Evolutionary conservation across 2,888 invertebrate genomes (phyloP).

Genomic region (Andrena minutula): DNA sequence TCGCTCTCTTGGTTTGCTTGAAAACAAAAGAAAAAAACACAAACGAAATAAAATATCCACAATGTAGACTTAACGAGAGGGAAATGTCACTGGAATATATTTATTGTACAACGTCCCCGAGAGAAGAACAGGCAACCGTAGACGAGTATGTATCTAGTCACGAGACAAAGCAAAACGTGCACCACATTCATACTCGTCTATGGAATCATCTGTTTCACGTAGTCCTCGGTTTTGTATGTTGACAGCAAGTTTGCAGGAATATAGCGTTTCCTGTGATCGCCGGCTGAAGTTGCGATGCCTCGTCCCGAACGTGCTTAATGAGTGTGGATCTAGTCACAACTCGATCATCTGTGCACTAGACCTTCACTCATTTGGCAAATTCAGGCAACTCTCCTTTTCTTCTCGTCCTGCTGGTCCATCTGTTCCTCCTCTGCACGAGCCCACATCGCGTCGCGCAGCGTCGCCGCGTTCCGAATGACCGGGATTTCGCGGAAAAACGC

Average conservation of each 20-base stretch:
- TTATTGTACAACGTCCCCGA: slow-evolving; percentile 4
- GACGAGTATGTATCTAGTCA: slow-evolving; percentile 97
- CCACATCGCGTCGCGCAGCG: background rate
- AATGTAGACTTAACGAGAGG: background rate
- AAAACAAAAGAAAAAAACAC: slow-evolving; percentile 39
- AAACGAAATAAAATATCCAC: background rate
- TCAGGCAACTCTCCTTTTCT: slow-evolving; percentile 54
- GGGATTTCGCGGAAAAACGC: background rate
- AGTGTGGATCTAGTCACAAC: slow-evolving; percentile 96
- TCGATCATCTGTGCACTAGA: slow-evolving; percentile 88
- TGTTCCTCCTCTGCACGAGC: background rate
- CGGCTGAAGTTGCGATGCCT: slow-evolving; percentile 41
- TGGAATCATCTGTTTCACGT: slow-evolving; percentile 85
- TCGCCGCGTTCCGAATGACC: background rate
- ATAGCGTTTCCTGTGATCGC: background rate
- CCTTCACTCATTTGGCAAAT: slow-evolving; percentile 89
- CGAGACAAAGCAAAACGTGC: slow-evolving; percentile 87
- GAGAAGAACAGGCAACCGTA: slow-evolving; percentile 86
- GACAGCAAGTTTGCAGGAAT: background rate
- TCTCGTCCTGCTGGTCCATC: slow-evolving; percentile 4
- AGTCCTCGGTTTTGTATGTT: background rate
- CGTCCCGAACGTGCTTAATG: slow-evolving; percentile 88
- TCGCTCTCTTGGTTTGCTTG: slow-evolving; percentile 73
- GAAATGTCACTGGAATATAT: background rate
- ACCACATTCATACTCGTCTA: slow-evolving; percentile 94